These are phyloP conservation scores for Gortyna flavago DNA, from an alignment of 2,888 invertebrate genomes.

Conservation along the genomic window DNA sequence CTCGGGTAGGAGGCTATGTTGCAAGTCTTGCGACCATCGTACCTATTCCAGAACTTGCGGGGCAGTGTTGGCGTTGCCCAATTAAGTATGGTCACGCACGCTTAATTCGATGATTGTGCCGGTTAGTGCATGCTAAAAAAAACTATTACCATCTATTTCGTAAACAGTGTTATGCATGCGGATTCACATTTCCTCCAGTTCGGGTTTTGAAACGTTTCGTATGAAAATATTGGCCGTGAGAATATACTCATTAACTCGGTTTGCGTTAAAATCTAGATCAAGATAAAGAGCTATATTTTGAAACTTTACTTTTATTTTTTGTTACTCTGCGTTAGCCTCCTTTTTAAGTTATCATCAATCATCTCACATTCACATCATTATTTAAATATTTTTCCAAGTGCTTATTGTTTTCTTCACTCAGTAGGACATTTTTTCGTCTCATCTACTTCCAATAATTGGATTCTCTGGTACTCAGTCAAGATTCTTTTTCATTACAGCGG, in stretches of 20 bases:
- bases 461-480: slow-evolving; percentile 17
- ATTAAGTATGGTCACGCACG: slow-evolving; percentile 65
- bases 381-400: neutral
- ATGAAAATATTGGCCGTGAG: slow-evolving; percentile 54
- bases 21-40: slow-evolving; percentile 56
- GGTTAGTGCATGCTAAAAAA: slow-evolving; percentile 57
- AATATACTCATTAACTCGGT: slow-evolving; percentile 53
- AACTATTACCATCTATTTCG: slow-evolving; percentile 59
- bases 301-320: slow-evolving; percentile 33
- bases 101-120: slow-evolving; percentile 59
- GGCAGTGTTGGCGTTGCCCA: slow-evolving; percentile 49
- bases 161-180: slow-evolving; percentile 59
- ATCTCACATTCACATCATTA: slow-evolving; percentile 20
- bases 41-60: slow-evolving; percentile 19
- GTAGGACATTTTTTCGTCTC: neutral
- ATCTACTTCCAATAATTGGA: neutral
- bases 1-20: slow-evolving; percentile 42
- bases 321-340: slow-evolving; percentile 1
- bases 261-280: slow-evolving; percentile 46
- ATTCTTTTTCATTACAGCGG: slow-evolving; percentile 72
- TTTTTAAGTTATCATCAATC: slow-evolving; percentile 25
- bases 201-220: slow-evolving; percentile 48
- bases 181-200: slow-evolving; percentile 45
- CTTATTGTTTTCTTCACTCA: neutral
- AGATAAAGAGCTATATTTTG: slow-evolving; percentile 29